Evolutionary conservation across 2,888 invertebrate species (phyloP).

Genomic region (Furcula furcula): DNA sequence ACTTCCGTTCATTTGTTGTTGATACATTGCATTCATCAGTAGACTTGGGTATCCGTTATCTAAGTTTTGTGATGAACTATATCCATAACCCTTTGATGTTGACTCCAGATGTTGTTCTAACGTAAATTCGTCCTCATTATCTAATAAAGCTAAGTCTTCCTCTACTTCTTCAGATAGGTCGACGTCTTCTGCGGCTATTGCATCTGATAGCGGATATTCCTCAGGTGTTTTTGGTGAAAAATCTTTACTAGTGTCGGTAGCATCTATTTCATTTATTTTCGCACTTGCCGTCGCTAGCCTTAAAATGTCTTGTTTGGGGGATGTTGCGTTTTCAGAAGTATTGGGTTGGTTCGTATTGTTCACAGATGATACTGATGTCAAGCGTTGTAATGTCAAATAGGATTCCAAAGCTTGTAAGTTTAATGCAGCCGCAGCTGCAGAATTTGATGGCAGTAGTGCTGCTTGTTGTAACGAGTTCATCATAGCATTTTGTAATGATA

Average conservation of each 20-base stretch:
- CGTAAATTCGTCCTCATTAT: constrained; percentile 87
- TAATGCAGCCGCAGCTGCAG: constrained; percentile 91
- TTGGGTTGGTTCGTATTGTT: constrained; percentile 58
- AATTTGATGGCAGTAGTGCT: constrained; percentile 90
- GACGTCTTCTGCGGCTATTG: constrained; percentile 82
- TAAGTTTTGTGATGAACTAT: constrained; percentile 78
- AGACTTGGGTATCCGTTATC: constrained; percentile 87
- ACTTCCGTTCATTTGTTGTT: constrained; percentile 78
- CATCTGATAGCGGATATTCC: constrained; percentile 73
- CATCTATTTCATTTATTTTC: constrained; percentile 73
- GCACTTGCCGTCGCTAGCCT: constrained; percentile 83
- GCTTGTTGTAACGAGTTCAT: constrained; percentile 92
- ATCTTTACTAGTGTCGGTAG: constrained; percentile 58
- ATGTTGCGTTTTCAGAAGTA: constrained; percentile 53
- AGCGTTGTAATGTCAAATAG: constrained; percentile 90
- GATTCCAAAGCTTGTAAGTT: constrained; percentile 93
- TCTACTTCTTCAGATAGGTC: constrained; percentile 87
- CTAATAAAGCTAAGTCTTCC: constrained; percentile 88
- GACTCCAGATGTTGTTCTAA: constrained; percentile 80
- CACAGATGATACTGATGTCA: constrained; percentile 86
- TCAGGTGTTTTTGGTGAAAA: constrained; percentile 75
- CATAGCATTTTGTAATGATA: constrained; percentile 92
- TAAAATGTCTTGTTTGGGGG: constrained; percentile 85
- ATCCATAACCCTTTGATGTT: constrained; percentile 66
- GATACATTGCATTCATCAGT: constrained; percentile 86